phyloP scores from a whole-genome alignment of 2,888 invertebrate genomes.

The Allacma fusca region DNA sequence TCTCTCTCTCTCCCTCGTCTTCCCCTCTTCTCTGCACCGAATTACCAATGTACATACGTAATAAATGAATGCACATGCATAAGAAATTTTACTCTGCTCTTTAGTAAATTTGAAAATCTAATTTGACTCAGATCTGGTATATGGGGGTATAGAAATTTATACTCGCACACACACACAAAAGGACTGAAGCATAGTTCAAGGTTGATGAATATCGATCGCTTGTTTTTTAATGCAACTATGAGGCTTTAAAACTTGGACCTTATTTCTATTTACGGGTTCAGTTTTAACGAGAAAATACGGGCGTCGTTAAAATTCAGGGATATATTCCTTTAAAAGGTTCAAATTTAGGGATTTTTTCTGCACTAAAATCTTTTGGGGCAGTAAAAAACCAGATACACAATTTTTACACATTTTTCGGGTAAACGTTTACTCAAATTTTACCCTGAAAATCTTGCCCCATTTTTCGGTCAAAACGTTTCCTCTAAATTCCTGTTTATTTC shows the following conservation, averaged over 20 bases:
- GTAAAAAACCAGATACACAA: too few relatives aligned
- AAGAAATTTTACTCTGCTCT: constrained; percentile 58
- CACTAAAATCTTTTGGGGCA: too few relatives aligned
- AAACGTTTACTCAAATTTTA: too few relatives aligned
- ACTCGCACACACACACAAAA: constrained; percentile 40
- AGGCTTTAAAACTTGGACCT: not conserved
- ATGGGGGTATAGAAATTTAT: not conserved
- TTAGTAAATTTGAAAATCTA: constrained; percentile 61
- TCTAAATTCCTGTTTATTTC: too few relatives aligned
- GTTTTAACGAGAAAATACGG: too few relatives aligned
- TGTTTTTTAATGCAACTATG: not conserved
- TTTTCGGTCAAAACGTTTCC: too few relatives aligned
- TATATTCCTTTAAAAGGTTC: too few relatives aligned
- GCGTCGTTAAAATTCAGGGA: too few relatives aligned
- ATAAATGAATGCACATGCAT: constrained; percentile 62
- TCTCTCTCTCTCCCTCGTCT: constrained; percentile 21
- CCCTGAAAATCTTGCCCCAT: too few relatives aligned
- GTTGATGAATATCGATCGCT: constrained; percentile 54
- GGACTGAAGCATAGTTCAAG: constrained; percentile 54
- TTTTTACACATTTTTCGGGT: too few relatives aligned
- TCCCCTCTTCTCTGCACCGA: constrained; percentile 47
- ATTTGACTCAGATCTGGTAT: constrained; percentile 47
- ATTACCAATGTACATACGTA: constrained; percentile 61
- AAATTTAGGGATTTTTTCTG: too few relatives aligned
- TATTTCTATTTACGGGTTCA: not conserved